phyloP scores from a whole-genome alignment of 1,140 invertebrate species.

The Sitodiplosis mosellana region DNA sequence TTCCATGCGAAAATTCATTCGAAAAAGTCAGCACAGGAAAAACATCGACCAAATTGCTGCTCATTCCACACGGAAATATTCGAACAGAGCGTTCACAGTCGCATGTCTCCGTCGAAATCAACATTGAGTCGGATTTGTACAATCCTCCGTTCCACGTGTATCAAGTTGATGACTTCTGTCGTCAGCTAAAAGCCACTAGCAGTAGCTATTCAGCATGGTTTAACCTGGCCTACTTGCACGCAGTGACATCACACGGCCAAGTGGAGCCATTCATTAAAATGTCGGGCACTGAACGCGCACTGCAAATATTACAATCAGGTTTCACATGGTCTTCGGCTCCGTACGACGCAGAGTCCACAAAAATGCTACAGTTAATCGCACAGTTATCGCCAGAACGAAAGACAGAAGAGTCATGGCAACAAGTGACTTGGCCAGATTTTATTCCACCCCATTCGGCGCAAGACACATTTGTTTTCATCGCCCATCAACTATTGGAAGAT shows the following conservation, averaged over 20 bases:
- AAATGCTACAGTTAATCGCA: neutral
- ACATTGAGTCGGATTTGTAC: neutral
- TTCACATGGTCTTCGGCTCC: neutral
- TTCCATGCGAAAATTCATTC: neutral
- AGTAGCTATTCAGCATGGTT: neutral
- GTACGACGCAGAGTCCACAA: neutral
- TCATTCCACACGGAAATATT: neutral
- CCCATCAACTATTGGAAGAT: neutral
- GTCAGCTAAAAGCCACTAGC: neutral
- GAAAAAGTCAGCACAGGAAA: neutral
- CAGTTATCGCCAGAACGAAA: neutral
- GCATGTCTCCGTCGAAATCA: neutral
- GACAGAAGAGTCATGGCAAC: neutral
- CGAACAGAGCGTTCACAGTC: neutral
- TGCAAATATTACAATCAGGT: neutral
- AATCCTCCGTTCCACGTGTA: neutral
- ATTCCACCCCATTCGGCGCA: neutral
- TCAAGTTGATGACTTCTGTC: neutral
- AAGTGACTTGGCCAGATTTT: neutral
- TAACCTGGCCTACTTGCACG: neutral
- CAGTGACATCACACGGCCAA: neutral
- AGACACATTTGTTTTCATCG: neutral
- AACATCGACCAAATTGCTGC: neutral
- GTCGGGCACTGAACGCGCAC: neutral
- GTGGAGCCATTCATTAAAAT: neutral